Percentiles rank a stretch among this genome's conserved stretches.
Conservation (phyloP, 2,113 vertebrate genomes). For the Nannobrachium achirus region DNA sequence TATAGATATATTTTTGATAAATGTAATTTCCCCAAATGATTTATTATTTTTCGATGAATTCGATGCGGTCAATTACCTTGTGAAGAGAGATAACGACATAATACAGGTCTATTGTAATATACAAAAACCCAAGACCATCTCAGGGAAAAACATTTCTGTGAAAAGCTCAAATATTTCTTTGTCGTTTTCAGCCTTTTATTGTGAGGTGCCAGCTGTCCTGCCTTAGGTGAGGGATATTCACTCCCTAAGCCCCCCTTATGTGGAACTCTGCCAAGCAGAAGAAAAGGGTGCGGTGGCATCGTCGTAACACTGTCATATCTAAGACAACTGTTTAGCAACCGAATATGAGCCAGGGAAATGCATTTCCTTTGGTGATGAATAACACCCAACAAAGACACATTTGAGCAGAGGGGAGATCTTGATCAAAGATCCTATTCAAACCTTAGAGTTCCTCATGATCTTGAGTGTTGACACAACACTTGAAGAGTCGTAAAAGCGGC, state of each 20-base stretch:
- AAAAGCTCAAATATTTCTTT: not conserved
- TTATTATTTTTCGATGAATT: too few relatives aligned
- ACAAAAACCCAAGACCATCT: too few relatives aligned
- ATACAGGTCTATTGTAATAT: not conserved
- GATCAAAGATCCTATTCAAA: slow-evolving; percentile 48
- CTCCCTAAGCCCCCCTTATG: slow-evolving; percentile 21
- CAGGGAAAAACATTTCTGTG: too few relatives aligned
- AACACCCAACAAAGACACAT: slow-evolving; percentile 12
- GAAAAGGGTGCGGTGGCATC: not conserved
- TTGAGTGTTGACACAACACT: slow-evolving; percentile 28
- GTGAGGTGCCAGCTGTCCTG: slow-evolving; percentile 43
- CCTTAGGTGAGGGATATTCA: slow-evolving; percentile 33
- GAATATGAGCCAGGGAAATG: slow-evolving; percentile 54
- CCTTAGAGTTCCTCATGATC: slow-evolving; percentile 43
- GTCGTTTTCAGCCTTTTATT: slow-evolving; percentile 15
- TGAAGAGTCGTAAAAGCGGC: slow-evolving; percentile 23
- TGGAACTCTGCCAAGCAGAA: not conserved
- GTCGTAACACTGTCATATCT: slow-evolving; percentile 52
- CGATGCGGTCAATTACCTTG: not conserved
- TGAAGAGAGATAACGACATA: slow-evolving; percentile 20
- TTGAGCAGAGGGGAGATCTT: slow-evolving; percentile 18
- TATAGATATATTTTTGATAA: too few relatives aligned
- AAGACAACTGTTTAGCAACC: slow-evolving; percentile 55
- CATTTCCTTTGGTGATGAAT: slow-evolving; percentile 29
- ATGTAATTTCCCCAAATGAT: too few relatives aligned